Evolutionary conservation across 1,140 invertebrate genomes (phyloP).

Genomic region (Asbolus verrucosus): DNA sequence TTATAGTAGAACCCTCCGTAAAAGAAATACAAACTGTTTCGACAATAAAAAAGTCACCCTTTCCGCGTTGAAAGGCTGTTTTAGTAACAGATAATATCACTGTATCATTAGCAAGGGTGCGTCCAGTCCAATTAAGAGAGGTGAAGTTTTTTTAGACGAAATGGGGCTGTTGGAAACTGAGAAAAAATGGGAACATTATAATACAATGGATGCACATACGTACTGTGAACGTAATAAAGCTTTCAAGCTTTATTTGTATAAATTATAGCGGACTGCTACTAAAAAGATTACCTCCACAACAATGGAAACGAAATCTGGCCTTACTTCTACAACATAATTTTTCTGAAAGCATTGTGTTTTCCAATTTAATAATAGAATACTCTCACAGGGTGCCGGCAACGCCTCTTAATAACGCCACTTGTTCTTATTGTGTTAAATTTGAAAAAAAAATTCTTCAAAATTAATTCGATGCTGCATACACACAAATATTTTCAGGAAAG

Average conservation of each 20-base stretch:
- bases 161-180: neutral
- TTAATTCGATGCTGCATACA: no score
- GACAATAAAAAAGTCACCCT: neutral
- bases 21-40: constrained; percentile 13
- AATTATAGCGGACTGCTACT: neutral
- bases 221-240: no score
- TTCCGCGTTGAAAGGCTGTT: neutral
- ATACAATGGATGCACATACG: neutral
- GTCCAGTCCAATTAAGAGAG: constrained; percentile 12
- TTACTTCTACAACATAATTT: neutral
- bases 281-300: neutral
- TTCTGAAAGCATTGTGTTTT: neutral
- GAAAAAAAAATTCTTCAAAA: neutral
- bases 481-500: no score
- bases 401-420: no score
- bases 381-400: no score
- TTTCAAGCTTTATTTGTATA: constrained; percentile 1
- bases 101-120: constrained; percentile 15
- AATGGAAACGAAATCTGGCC: neutral
- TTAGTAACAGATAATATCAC: constrained; percentile 10
- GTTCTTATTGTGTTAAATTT: neutral
- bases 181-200: no score
- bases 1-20: neutral
- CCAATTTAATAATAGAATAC: neutral
- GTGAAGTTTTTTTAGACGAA: neutral